Evolutionary conservation across 2,113 vertebrate genomes (phyloP), one percentile per base, ranked within the genome.

Genomic region (Rynchops niger): DNA sequence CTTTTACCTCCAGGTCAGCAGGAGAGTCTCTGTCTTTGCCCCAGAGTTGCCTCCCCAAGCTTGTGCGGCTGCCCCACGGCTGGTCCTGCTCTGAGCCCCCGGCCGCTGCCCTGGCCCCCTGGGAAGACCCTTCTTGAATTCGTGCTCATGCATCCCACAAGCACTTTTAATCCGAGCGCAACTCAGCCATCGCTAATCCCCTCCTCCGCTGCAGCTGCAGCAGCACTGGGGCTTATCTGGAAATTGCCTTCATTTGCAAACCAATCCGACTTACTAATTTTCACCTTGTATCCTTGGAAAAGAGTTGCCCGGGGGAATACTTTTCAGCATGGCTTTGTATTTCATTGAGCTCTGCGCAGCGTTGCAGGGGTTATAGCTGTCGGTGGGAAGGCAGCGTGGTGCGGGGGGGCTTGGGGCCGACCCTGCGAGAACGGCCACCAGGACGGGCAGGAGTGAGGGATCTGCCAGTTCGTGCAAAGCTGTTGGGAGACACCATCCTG

Each of bases 381-480:
- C 1, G 1, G 29, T 2, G 62, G 91, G 21, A 25, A 2, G 29
- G 43, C 52, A n/a, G 40, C 2, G 2, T 2, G 1, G 59, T 15
- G 23, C 0, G 0, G 12, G 27, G 27, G 30, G 18, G 18, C 45
- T 84, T 11, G 9, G n/a, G 65, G 34, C 14, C 4, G 2, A 30
- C n/a, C 22, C 53, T 43, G 5, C 61, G 63, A 61, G 40, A 69
- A 43, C 0, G 11, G 32, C 21, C 25, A 13, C n/a, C 30, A 15
- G 22, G 67, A 7, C 2, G 15, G 42, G 15, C 29, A 11, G 63
- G 21, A 26, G 27, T 1, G 30, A 66, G 73, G 63, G 36, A 32
- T 42, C 49, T 73, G 84, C 53, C 63, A 5, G 62, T 2, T 26
- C 6, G 6, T 2, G 58, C 36, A 12, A 8, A 47, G 90, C 80